A percentile compares a stretch with the other conserved stretches of the same genome.
Conservation (phyloP, 2,888 invertebrate genomes). For the Hymenopus coronatus region DNA sequence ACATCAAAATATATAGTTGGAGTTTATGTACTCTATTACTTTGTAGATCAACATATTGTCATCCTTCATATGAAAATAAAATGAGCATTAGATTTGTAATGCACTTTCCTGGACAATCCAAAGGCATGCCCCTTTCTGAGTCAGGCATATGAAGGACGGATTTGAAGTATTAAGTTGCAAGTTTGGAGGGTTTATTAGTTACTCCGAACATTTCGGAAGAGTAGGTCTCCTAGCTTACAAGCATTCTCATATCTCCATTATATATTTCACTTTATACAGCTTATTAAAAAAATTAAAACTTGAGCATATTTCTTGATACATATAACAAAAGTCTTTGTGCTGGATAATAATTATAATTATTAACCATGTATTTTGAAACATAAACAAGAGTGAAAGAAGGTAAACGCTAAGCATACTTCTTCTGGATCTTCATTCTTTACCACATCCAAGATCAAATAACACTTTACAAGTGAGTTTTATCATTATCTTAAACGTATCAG, state of each 20-base stretch:
- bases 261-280: background rate
- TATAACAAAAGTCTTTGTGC: background rate
- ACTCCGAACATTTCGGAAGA: background rate
- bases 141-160: conserved; percentile 10
- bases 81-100: background rate
- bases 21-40: background rate
- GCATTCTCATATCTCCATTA: background rate
- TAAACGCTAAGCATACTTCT: background rate
- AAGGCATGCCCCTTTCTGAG: background rate
- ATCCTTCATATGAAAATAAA: conserved; percentile 4
- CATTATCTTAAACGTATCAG: background rate
- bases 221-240: background rate
- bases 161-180: background rate
- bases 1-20: conserved; percentile 14
- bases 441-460: background rate
- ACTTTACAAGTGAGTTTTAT: background rate
- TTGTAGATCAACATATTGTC: background rate
- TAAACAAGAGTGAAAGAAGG: background rate
- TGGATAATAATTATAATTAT: background rate
- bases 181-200: background rate
- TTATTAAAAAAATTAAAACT: background rate
- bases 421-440: background rate
- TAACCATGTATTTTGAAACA: background rate
- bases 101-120: background rate
- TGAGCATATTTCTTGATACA: conserved; percentile 2